Evolutionary conservation across 2,888 invertebrate genomes (phyloP).

Genomic region (Trichacis sp.): DNA sequence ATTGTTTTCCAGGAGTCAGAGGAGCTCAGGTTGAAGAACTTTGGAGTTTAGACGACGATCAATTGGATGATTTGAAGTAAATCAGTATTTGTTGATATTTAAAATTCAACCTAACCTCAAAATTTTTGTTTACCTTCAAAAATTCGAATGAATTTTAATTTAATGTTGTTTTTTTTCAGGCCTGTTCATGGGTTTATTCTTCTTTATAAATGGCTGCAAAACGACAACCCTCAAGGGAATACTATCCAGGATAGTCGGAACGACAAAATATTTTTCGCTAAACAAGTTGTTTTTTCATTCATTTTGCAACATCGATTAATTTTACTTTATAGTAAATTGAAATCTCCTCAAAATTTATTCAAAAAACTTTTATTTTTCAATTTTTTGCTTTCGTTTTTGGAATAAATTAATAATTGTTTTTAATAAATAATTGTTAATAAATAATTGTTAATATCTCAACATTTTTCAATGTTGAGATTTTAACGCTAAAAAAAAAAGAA

Average conservation of each 20-base stretch:
- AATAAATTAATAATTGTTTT: too few species aligned
- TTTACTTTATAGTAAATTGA: too few species aligned
- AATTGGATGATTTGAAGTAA: slow-evolving; percentile 90
- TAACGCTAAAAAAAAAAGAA: too few species aligned
- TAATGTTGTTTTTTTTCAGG: slow-evolving; percentile 75
- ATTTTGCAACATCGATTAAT: too few species aligned
- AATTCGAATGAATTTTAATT: too few species aligned
- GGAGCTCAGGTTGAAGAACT: slow-evolving; percentile 99
- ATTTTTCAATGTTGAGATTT: too few species aligned
- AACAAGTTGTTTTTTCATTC: too few species aligned
- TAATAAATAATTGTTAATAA: too few species aligned
- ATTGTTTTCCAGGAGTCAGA: slow-evolving; percentile 82
- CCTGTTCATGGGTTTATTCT: slow-evolving; percentile 99
- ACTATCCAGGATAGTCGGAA: slow-evolving; percentile 84
- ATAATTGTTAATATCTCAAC: too few species aligned
- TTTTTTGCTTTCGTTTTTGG: too few species aligned
- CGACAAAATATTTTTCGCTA: slow-evolving; percentile 97
- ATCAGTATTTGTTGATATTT: neutral
- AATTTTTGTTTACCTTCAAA: neutral
- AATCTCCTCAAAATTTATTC: too few species aligned
- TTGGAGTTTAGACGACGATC: slow-evolving; percentile 92
- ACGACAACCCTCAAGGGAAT: slow-evolving; percentile 83
- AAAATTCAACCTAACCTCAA: slow-evolving; percentile 25
- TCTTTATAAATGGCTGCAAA: slow-evolving; percentile 93
- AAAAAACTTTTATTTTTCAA: too few species aligned